Conservation (phyloP, 2,113 vertebrate species). For the Tautogolabrus adspersus region DNA sequence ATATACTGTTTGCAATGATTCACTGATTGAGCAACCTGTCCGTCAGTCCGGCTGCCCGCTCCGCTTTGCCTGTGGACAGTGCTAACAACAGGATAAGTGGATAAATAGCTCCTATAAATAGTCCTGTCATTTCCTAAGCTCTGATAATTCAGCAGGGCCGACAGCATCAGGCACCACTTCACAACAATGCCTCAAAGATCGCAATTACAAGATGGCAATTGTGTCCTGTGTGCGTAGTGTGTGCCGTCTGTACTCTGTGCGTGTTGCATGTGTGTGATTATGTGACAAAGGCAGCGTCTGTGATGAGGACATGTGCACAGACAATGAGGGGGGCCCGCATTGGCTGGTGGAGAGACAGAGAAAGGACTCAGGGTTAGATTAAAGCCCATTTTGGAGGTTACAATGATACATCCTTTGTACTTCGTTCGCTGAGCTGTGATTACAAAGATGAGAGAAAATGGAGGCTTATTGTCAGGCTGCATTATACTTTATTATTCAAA, state of each 20-base stretch:
- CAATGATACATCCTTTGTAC: slow-evolving; percentile 54
- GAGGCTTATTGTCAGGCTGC: slow-evolving; percentile 48
- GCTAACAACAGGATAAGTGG: slow-evolving; percentile 62
- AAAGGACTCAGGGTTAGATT: slow-evolving; percentile 53
- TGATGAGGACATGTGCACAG: slow-evolving; percentile 59
- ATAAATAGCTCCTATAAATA: slow-evolving; percentile 76
- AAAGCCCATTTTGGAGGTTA: slow-evolving; percentile 62
- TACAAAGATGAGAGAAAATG: slow-evolving; percentile 71
- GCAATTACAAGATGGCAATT: slow-evolving; percentile 76
- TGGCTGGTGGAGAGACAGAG: slow-evolving; percentile 39
- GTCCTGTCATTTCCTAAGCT: slow-evolving; percentile 72
- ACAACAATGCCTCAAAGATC: slow-evolving; percentile 63
- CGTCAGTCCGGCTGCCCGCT: slow-evolving; percentile 9
- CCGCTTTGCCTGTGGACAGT: slow-evolving; percentile 30
- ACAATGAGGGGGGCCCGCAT: slow-evolving; percentile 53
- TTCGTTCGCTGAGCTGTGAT: slow-evolving; percentile 66
- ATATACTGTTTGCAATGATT: not conserved
- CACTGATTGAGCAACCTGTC: slow-evolving; percentile 43
- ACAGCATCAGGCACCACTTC: slow-evolving; percentile 56
- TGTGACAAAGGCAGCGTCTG: slow-evolving; percentile 51
- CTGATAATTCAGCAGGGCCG: slow-evolving; percentile 60
- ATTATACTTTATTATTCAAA: slow-evolving; percentile 72
- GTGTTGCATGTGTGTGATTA: slow-evolving; percentile 45
- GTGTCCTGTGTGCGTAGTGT: slow-evolving; percentile 46
- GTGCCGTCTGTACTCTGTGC: slow-evolving; percentile 40